Evolutionary conservation across 2,888 invertebrate genomes (phyloP).

Genomic region (Ecdyonurus torrentis): DNA sequence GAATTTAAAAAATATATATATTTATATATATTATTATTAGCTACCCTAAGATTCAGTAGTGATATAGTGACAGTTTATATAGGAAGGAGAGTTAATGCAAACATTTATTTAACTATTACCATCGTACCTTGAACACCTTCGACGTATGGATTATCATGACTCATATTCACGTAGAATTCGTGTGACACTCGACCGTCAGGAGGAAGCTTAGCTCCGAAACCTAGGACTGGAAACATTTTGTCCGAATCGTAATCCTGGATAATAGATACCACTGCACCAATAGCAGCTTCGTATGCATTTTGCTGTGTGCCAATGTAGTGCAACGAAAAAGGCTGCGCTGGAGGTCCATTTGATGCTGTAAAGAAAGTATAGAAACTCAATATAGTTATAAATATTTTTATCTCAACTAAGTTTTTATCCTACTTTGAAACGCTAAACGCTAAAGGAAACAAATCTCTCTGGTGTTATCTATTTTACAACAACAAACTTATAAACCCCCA

Average conservation of each 20-base stretch:
- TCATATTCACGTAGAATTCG: conserved; percentile 32
- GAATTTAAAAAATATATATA: too few species aligned
- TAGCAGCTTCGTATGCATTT: conserved; percentile 28
- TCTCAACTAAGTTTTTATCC: too few species aligned
- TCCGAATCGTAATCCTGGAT: conserved; percentile 31
- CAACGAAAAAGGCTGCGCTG: conserved; percentile 24
- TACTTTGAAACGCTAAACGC: too few species aligned
- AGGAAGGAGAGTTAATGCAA: too few species aligned
- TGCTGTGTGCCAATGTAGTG: conserved; percentile 25
- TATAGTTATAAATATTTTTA: too few species aligned
- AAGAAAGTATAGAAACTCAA: conserved; percentile 9
- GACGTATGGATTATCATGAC: conserved; percentile 33
- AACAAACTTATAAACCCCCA: too few species aligned
- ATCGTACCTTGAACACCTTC: conserved; percentile 25
- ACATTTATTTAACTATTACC: too few species aligned
- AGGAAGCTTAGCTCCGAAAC: conserved; percentile 28
- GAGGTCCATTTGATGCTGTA: conserved; percentile 28
- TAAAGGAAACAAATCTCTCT: too few species aligned
- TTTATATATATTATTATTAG: too few species aligned
- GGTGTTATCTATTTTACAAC: too few species aligned
- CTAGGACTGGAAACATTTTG: conserved; percentile 30
- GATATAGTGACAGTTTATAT: too few species aligned
- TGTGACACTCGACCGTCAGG: conserved; percentile 26
- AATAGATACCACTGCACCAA: conserved; percentile 27
- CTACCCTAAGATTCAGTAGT: too few species aligned